Evolutionary conservation across 2,888 invertebrate genomes (phyloP).

Genomic region (Lomographa bimaculata): DNA sequence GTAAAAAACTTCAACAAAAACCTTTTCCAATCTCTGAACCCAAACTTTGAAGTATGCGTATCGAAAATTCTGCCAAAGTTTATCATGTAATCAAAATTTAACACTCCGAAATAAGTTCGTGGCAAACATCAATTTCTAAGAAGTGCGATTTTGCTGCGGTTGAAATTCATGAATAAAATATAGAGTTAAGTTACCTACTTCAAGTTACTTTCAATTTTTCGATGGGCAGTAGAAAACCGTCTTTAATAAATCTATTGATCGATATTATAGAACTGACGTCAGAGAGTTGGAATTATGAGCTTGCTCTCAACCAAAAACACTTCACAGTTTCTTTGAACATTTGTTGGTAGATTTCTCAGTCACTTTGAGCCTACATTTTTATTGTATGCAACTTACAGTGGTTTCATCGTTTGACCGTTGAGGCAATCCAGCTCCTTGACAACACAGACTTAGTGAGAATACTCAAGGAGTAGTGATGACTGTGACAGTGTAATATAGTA

Average conservation of each 20-base stretch:
- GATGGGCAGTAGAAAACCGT: constrained; percentile 12
- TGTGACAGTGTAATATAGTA: too few species aligned
- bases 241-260: constrained; percentile 19
- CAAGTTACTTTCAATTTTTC: constrained; percentile 33
- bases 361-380: too few species aligned
- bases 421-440: too few species aligned
- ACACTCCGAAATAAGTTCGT: constrained; percentile 26
- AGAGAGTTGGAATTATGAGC: constrained; percentile 15
- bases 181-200: constrained; percentile 25
- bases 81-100: constrained; percentile 28
- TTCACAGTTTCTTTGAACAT: constrained; percentile 25
- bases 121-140: constrained; percentile 32
- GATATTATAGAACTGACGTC: constrained; percentile 20
- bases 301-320: constrained; percentile 6
- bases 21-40: constrained; percentile 10
- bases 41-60: constrained; percentile 18
- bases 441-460: too few species aligned
- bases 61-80: constrained; percentile 22
- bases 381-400: too few species aligned
- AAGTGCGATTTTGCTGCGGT: constrained; percentile 25
- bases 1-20: constrained; percentile 10
- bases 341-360: constrained; percentile 22
- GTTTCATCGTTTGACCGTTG: too few species aligned
- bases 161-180: constrained; percentile 40
- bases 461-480: too few species aligned